Percentiles rank a stretch among this genome's conserved stretches.
Conservation (phyloP, 1,140 invertebrate species). For the Eumeta japonica region DNA sequence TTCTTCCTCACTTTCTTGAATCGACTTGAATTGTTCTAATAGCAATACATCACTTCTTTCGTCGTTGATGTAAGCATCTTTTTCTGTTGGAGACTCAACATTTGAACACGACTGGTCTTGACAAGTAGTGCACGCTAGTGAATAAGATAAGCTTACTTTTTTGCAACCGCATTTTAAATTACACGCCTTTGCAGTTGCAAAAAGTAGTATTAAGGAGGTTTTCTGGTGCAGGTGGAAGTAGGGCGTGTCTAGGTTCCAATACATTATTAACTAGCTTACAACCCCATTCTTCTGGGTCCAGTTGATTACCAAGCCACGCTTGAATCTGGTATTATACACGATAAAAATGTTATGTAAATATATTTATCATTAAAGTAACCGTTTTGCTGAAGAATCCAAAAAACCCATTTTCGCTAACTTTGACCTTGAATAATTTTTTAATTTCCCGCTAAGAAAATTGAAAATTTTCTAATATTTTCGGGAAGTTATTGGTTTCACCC, state of each 20-base stretch:
- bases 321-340: constrained; percentile 16
- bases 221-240: constrained; percentile 22
- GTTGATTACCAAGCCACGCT: constrained; percentile 16
- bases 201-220: constrained; percentile 18
- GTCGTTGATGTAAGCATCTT: no score
- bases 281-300: constrained; percentile 13
- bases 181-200: constrained; percentile 15
- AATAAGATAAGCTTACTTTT: constrained; percentile 22
- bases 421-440: no score
- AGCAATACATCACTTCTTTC: no score
- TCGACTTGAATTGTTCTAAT: no score
- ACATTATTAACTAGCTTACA: constrained; percentile 18
- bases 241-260: constrained; percentile 19
- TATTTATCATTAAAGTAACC: no score
- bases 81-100: constrained; percentile 8
- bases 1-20: no score
- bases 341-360: no score
- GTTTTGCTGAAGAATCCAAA: no score
- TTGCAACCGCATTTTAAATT: constrained; percentile 18
- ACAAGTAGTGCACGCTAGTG: constrained; percentile 20
- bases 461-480: no score
- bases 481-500: no score
- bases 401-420: no score
- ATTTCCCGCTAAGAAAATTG: no score
- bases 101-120: constrained; percentile 19